Conservation (phyloP, 1,140 invertebrate genomes). For the Hycleus cichorii region DNA sequence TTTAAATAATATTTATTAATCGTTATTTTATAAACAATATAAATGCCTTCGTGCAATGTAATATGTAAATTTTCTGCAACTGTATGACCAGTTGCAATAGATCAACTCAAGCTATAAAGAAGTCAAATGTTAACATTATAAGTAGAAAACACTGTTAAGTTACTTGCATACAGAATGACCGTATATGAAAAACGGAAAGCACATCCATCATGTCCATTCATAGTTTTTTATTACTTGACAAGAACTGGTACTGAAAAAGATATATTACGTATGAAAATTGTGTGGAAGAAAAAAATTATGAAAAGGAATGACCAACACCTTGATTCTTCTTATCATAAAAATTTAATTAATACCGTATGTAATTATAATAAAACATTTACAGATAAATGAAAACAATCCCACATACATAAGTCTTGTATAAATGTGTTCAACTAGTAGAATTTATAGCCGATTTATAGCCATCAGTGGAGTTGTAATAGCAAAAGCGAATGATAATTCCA, state of each 20-base stretch:
- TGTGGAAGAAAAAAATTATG: background rate
- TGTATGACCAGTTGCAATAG: slow-evolving; percentile 17
- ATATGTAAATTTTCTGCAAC: slow-evolving; percentile 15
- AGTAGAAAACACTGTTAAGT: slow-evolving; percentile 2
- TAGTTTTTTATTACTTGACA: background rate
- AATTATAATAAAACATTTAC: too few species aligned
- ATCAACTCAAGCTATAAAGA: slow-evolving; percentile 14
- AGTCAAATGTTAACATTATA: slow-evolving; percentile 14
- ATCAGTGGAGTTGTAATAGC: too few species aligned
- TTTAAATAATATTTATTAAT: slow-evolving; percentile 1
- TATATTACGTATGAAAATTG: slow-evolving; percentile 1
- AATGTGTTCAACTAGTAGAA: too few species aligned
- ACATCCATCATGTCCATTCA: slow-evolving; percentile 7
- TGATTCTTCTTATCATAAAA: too few species aligned
- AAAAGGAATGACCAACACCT: too few species aligned
- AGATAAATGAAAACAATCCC: too few species aligned
- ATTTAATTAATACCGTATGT: too few species aligned
- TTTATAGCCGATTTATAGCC: too few species aligned
- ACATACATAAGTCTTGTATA: too few species aligned
- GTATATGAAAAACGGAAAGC: background rate
- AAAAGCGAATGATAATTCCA: too few species aligned
- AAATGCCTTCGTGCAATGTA: background rate
- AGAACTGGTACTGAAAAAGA: background rate
- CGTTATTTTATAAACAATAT: background rate
- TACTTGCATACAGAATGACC: slow-evolving; percentile 10